Evolutionary conservation across 2,888 invertebrate genomes (phyloP).

Genomic region (Eupithecia subfuscata): DNA sequence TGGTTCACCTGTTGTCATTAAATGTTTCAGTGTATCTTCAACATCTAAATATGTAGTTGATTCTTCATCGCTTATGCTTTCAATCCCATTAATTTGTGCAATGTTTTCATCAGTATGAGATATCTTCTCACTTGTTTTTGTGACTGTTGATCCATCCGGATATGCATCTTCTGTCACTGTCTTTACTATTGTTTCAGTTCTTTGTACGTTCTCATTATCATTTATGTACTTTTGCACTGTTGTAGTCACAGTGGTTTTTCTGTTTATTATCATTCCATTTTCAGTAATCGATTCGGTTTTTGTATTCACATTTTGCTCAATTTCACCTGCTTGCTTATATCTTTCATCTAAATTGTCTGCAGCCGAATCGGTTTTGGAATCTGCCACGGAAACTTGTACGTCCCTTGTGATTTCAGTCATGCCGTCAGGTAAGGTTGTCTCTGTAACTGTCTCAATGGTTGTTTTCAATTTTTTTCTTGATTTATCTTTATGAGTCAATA

Average conservation of each 20-base stretch:
- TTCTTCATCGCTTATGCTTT: constrained; percentile 41
- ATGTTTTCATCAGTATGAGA: constrained; percentile 64
- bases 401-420: constrained; percentile 75
- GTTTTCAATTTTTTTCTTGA: constrained; percentile 72
- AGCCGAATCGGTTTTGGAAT: constrained; percentile 55
- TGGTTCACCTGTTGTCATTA: constrained; percentile 50
- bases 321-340: constrained; percentile 57
- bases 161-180: constrained; percentile 72
- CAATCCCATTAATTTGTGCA: constrained; percentile 39
- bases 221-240: constrained; percentile 62
- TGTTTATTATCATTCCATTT: constrained; percentile 60
- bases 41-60: constrained; percentile 26
- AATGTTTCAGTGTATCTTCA: constrained; percentile 42
- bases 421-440: constrained; percentile 68
- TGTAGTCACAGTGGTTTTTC: constrained; percentile 66
- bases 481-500: constrained; percentile 62
- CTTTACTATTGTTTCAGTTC: constrained; percentile 65
- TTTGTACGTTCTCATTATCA: constrained; percentile 51
- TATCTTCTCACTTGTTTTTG: constrained; percentile 73
- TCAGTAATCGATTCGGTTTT: constrained; percentile 59
- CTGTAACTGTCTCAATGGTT: constrained; percentile 71
- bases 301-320: constrained; percentile 57
- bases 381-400: constrained; percentile 69
- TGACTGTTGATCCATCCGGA: constrained; percentile 71
- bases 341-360: constrained; percentile 55